phyloP scores from a whole-genome alignment of 2,797 vertebrate species.

The Gymnothorax javanicus region DNA sequence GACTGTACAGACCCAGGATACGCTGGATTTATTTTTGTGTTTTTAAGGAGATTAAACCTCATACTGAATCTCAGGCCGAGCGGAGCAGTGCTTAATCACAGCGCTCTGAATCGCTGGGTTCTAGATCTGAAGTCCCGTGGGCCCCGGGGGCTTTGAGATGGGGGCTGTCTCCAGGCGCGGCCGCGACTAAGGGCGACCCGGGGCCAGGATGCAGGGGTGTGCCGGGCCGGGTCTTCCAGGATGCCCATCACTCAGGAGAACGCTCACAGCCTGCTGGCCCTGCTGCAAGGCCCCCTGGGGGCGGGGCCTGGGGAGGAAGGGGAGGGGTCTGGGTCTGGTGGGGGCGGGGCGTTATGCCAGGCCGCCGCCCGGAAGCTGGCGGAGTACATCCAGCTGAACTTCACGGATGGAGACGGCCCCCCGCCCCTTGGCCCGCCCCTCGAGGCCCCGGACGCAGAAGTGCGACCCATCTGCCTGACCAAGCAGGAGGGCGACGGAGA shows the following conservation, averaged over 20 bases:
- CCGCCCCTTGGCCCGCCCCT: conserved; percentile 44
- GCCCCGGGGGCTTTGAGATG: conserved; percentile 39
- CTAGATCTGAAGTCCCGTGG: not conserved
- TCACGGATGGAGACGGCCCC: conserved; percentile 72
- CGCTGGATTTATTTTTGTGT: conserved; percentile 14
- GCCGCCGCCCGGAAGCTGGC: conserved; percentile 87
- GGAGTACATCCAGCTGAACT: conserved; percentile 93
- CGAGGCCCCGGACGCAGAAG: conserved; percentile 75
- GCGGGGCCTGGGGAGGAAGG: conserved; percentile 61
- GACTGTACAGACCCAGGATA: conserved; percentile 22
- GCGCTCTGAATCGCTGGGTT: not conserved
- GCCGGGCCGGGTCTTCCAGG: conserved; percentile 56
- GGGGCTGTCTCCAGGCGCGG: conserved; percentile 27
- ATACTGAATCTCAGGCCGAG: conserved; percentile 31
- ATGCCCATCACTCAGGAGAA: conserved; percentile 98
- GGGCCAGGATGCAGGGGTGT: conserved; percentile 70
- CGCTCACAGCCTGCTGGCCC: conserved; percentile 81
- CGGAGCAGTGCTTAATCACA: not conserved
- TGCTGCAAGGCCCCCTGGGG: conserved; percentile 86
- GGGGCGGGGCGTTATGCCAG: conserved; percentile 71
- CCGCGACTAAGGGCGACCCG: conserved; percentile 39
- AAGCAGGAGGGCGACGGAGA: conserved; percentile 71
- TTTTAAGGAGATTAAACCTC: conserved; percentile 48
- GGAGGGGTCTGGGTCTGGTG: conserved; percentile 16
- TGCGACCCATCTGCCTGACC: conserved; percentile 82